Conservation (phyloP, 2,797 vertebrate species). For the Tapirus indicus region DNA sequence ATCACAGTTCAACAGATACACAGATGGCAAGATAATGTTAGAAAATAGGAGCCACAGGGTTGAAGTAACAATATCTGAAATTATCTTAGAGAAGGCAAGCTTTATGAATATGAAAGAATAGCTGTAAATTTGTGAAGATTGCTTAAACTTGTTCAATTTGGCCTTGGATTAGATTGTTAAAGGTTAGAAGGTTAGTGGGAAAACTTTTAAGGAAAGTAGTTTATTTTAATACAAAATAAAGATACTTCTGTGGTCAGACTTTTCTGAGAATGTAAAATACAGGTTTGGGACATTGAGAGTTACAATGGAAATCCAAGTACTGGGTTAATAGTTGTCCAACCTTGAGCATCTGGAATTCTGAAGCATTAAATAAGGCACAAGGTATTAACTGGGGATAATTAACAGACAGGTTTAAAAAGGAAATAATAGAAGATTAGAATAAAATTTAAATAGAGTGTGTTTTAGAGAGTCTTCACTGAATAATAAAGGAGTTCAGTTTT, state of each 20-base stretch:
- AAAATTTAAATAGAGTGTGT: neutral
- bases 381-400: neutral
- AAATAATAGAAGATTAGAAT: neutral
- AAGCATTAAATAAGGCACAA: neutral
- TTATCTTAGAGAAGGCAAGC: neutral
- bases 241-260: neutral
- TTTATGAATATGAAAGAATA: neutral
- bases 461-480: neutral
- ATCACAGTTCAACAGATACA: neutral
- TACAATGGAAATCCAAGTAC: neutral
- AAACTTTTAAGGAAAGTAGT: neutral
- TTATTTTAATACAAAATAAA: neutral
- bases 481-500: neutral
- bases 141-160: neutral
- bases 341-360: neutral
- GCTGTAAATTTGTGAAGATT: neutral
- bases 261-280: neutral
- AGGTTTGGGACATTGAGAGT: neutral
- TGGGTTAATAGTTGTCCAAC: neutral
- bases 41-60: neutral
- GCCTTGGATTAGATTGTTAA: neutral
- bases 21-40: neutral
- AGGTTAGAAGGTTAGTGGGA: neutral
- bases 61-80: neutral
- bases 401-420: neutral